Evolutionary conservation across 2,888 invertebrate species (phyloP), one percentile per base, ranked within the genome.

Genomic region (Drymonia ruficornis): DNA sequence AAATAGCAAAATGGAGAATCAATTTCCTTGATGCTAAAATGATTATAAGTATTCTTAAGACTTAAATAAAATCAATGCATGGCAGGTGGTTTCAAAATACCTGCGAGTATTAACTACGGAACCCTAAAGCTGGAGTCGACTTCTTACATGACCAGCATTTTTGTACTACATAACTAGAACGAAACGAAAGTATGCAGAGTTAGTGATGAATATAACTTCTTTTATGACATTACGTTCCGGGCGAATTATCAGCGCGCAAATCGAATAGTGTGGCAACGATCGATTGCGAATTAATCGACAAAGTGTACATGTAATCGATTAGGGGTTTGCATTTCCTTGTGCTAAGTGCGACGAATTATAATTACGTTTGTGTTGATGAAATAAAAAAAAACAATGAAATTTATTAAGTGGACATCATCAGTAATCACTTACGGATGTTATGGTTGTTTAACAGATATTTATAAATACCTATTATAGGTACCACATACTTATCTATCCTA

Each of bases 371-470:
- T 13, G 34, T 34, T 47, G 34, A 47, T 47, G 47, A 47, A 48
- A 56, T 53, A 59, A 58, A 53, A 61, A 62, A 59, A n/a, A n/a
- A 23, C 42, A 42, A 18, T 42, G 8, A 36, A 36, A 36, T 42
- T 42, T n/a, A 42, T 2, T 40, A 16, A 40, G n/a, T 36, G 36
- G 0, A 9, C 11, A 9, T 31, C 7, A 23, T 23, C 23, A 23
- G 6, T 2, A 23, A 23, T 23, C 7, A 23, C 4, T 0, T 23
- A 23, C 3, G 23, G 4, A 1, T 23, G 4, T 23, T 0, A 23
- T 23, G 23, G 7, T 6, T 23, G 23, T 23, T 23, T 23, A 23
- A n/a, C n/a, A n/a, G n/a, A n/a, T n/a, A n/a, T n/a, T n/a, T n/a
- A n/a, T n/a, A n/a, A n/a, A n/a, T n/a, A n/a, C n/a, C n/a, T n/a